These are phyloP conservation scores for Hippasteria phrygiana DNA, from an alignment of 53 echinoderm and acorn worm genomes.

Conservation along the genomic window DNA sequence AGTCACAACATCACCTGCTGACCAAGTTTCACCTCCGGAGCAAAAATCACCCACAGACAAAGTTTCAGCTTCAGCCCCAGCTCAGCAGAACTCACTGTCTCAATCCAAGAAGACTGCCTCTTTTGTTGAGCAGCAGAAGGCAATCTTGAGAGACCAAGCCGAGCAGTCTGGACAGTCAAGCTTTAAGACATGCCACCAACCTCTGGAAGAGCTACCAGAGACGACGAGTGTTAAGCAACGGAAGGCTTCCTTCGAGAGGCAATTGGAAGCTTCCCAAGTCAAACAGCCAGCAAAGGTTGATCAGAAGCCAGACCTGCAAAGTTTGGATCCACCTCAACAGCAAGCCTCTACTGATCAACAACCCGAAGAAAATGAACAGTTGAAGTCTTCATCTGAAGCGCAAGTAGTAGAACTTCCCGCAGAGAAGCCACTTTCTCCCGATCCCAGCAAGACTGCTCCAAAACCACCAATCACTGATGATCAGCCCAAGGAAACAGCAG, in stretches of 20 bases:
- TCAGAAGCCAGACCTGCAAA: background rate
- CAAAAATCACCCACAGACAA: background rate
- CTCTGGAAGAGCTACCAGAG: slow-evolving; percentile 9
- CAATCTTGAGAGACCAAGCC: slow-evolving; percentile 44
- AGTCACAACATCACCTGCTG: background rate
- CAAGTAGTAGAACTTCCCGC: background rate
- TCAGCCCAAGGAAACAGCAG: background rate
- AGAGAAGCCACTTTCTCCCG: no score
- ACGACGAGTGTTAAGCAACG: slow-evolving; percentile 23
- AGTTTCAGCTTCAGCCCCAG: background rate
- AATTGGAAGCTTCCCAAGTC: background rate
- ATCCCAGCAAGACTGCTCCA: no score
- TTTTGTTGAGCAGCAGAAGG: slow-evolving; percentile 45
- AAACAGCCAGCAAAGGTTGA: background rate
- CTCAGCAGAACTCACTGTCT: background rate
- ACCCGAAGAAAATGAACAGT: background rate
- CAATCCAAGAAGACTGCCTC: slow-evolving; percentile 4
- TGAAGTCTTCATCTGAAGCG: no score
- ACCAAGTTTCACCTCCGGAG: background rate
- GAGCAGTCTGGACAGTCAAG: slow-evolving; percentile 1
- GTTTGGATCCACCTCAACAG: background rate
- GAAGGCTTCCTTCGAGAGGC: slow-evolving; percentile 12
- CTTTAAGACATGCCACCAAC: background rate
- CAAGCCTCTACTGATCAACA: background rate
- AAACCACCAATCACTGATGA: no score